A percentile compares a stretch with the other conserved stretches of the same genome.
Evolutionary conservation across 1,140 invertebrate genomes (phyloP).

Genomic region (Cotesia vestalis): DNA sequence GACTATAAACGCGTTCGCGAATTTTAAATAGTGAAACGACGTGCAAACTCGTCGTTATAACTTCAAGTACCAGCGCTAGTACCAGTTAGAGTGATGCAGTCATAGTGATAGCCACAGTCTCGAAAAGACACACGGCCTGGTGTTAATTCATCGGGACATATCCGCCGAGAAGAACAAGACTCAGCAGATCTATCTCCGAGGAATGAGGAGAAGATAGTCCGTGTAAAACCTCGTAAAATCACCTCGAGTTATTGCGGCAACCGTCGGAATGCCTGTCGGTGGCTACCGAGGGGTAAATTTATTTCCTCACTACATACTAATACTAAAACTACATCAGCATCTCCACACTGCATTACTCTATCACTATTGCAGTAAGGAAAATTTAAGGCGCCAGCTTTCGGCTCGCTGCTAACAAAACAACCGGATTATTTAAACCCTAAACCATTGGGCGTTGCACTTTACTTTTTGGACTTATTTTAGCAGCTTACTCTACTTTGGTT

Average conservation of each 20-base stretch:
- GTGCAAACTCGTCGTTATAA: constrained; percentile 26
- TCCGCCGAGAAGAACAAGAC: constrained; percentile 5
- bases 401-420: neutral
- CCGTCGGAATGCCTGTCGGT: constrained; percentile 25
- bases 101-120: neutral
- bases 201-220: neutral
- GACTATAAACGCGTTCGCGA: constrained; percentile 24
- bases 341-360: constrained; percentile 18
- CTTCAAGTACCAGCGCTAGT: neutral
- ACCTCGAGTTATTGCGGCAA: constrained; percentile 40
- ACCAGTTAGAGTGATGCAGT: too few relatives aligned
- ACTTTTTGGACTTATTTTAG: too few relatives aligned
- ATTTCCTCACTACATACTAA: constrained; percentile 20
- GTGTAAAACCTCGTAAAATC: constrained; percentile 36
- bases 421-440: neutral
- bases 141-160: constrained; percentile 31
- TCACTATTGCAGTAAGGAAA: too few relatives aligned
- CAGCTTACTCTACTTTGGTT: too few relatives aligned
- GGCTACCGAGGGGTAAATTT: constrained; percentile 38
- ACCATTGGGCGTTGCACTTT: too few relatives aligned
- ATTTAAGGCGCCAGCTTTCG: too few relatives aligned
- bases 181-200: neutral
- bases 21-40: constrained; percentile 24
- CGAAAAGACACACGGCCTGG: constrained; percentile 15
- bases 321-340: neutral